Conservation (phyloP, 1,140 invertebrate species). For the Brachionus plicatilis region DNA sequence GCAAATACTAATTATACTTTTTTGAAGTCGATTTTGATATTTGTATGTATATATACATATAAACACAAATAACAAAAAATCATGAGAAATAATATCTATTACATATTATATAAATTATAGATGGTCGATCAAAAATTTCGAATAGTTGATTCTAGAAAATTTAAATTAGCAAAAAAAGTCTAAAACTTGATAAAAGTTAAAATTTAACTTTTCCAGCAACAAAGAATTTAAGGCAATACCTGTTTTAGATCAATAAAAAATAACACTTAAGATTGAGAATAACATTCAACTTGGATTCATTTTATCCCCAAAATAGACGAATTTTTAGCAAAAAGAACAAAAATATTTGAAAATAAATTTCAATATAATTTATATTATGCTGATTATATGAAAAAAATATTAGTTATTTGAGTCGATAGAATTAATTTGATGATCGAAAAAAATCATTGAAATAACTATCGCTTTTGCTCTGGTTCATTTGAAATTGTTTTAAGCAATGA, state of each 20-base stretch:
- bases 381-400: constrained; percentile 28
- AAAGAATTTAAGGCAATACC: neutral
- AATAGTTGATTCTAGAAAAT: neutral
- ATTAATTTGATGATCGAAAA: neutral
- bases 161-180: neutral
- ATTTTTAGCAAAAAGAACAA: neutral
- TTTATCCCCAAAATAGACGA: neutral
- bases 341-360: neutral
- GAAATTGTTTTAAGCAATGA: neutral
- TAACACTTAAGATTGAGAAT: neutral
- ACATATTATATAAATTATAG: neutral
- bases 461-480: neutral
- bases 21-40: neutral
- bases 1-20: constrained; percentile 5
- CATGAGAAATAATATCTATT: neutral
- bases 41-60: neutral
- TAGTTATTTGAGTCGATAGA: neutral
- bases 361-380: neutral
- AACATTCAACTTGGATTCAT: neutral
- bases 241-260: neutral
- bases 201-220: neutral
- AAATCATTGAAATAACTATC: neutral
- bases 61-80: neutral
- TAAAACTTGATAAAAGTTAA: neutral
- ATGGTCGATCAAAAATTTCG: neutral